These are phyloP conservation scores for Sylvietta virens DNA, from an alignment of 2,113 vertebrate species.

Conservation along the genomic window DNA sequence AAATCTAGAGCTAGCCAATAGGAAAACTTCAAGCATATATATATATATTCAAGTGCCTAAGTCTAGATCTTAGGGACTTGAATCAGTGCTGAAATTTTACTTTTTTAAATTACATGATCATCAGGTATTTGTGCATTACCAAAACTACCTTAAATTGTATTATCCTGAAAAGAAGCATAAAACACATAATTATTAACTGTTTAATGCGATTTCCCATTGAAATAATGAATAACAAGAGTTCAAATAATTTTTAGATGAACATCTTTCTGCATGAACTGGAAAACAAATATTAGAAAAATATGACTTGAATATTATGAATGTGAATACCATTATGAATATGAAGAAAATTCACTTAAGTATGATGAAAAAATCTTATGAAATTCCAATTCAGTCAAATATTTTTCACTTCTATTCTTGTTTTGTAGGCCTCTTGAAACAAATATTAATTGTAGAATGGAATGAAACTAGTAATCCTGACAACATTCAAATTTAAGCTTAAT, in stretches of 20 bases:
- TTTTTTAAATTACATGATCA: background rate
- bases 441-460: background rate
- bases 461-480: background rate
- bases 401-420: background rate
- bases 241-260: background rate
- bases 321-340: background rate
- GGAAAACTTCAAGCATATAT: background rate
- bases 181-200: background rate
- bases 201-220: background rate
- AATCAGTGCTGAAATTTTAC: background rate
- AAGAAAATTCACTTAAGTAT: background rate
- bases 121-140: background rate
- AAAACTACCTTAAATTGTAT: background rate
- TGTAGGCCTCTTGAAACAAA: background rate
- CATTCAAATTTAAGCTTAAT: background rate
- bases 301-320: background rate
- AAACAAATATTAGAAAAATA: background rate
- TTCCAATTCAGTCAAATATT: background rate
- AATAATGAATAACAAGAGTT: background rate
- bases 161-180: background rate
- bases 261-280: background rate
- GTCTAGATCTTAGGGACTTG: background rate
- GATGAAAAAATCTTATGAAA: background rate
- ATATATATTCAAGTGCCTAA: background rate
- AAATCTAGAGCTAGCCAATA: background rate